Evolutionary conservation across 2,113 vertebrate genomes (phyloP), one percentile per base, ranked within the genome.

Genomic region (Hippoglossus stenolepis): DNA sequence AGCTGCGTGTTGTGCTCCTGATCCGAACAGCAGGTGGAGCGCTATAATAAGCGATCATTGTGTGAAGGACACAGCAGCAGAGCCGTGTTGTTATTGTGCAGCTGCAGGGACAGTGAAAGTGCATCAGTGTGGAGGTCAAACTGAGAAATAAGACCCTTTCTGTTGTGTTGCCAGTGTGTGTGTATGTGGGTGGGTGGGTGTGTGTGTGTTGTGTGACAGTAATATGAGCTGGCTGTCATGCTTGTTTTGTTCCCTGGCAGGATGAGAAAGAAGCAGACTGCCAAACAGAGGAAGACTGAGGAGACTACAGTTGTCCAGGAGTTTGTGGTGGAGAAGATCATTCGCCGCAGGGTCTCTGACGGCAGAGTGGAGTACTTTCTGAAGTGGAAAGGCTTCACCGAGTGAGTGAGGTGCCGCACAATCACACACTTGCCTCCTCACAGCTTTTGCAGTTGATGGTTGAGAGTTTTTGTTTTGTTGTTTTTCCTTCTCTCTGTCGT

Each of bases 211-310:
- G 47, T 49, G 47, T 18, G 47, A 51, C 15, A 51, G 7, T 51
- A 51, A 51, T 9, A 51, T 51, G 47, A 17, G 47, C 47, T 51
- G 47, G 18, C 1, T 57, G 24, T 56, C 60, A 28, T 54, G 51
- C 38, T 21, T 66, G 20, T 2, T 69, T 74, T 58, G 26, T 15
- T 58, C 68, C 88, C 93, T 93, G 93, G 94, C 92, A 97, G 95
- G 93, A 99, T 99, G 97, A 97, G 98, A 91, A 99, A 98, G 95
- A 99, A 99, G 87, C 97, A 98, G 93, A 98, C 98, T 86, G 97
- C 97, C 89, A 99, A 98, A 93, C 97, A 97, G 92, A 97, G 97
- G 95, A 98, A 98, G 92, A 94, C 97, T 10, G 97, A 99, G 94
- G 97, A 98, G 93, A 94, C 96, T 40, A 93, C 96, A 75, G 95